phyloP scores from a whole-genome alignment of 2,113 vertebrate genomes.

The Anguilla japonica region DNA sequence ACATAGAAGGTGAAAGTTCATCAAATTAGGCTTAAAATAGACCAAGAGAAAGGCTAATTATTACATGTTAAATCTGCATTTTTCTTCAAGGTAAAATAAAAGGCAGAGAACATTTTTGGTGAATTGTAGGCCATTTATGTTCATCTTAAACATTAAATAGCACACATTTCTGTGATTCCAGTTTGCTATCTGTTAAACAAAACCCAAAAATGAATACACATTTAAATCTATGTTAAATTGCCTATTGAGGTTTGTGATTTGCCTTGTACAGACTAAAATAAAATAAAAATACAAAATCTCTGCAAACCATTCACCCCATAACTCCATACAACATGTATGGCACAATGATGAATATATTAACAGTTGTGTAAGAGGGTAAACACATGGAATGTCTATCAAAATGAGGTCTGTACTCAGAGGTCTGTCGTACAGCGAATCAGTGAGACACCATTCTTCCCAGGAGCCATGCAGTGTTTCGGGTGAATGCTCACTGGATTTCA shows the following conservation, averaged over 20 bases:
- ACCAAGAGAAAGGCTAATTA: slow-evolving; percentile 56
- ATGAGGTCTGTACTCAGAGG: not conserved
- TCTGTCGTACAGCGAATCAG: not conserved
- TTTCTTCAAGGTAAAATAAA: slow-evolving; percentile 37
- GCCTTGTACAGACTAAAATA: not conserved
- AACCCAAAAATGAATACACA: slow-evolving; percentile 10
- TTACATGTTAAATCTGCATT: slow-evolving; percentile 49
- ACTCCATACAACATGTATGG: not conserved
- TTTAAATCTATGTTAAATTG: slow-evolving; percentile 32
- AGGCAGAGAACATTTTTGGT: slow-evolving; percentile 17
- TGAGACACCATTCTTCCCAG: not conserved
- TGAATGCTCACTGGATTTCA: not conserved
- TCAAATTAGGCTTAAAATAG: slow-evolving; percentile 61
- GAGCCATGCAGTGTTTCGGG: not conserved
- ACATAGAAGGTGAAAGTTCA: slow-evolving; percentile 47
- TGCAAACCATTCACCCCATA: not conserved
- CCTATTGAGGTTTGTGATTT: not conserved
- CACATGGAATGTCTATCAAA: not conserved
- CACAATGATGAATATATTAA: not conserved
- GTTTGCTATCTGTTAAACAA: slow-evolving; percentile 25
- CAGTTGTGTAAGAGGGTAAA: not conserved
- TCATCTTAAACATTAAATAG: slow-evolving; percentile 37
- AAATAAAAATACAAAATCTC: not conserved
- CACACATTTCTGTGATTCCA: slow-evolving; percentile 15
- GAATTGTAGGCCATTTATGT: slow-evolving; percentile 18